These are phyloP conservation scores for Ecliptopera silaceata DNA, from an alignment of 2,888 invertebrate genomes.

Conservation along the genomic window DNA sequence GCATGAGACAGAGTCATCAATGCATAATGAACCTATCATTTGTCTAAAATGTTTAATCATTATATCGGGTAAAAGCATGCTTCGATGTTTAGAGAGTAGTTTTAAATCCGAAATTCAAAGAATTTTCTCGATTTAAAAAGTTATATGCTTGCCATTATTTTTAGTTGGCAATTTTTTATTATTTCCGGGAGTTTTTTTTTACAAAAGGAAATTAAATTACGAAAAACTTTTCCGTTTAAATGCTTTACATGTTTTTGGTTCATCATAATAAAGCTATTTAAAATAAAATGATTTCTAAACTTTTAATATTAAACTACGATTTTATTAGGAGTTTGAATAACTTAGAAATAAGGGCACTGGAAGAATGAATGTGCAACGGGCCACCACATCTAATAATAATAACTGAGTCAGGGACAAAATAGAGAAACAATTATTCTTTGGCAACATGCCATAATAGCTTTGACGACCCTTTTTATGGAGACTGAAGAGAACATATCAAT, in stretches of 20 bases:
- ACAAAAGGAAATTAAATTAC: not conserved
- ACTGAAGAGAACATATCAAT: no score
- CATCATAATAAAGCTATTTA: not conserved
- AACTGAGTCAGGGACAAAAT: constrained; percentile 16
- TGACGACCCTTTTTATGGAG: no score
- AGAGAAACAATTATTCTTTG: not conserved
- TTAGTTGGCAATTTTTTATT: constrained; percentile 28
- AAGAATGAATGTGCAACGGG: constrained; percentile 50
- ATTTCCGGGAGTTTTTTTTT: not conserved
- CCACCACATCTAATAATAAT: constrained; percentile 3
- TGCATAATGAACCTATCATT: constrained; percentile 52
- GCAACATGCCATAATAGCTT: no score
- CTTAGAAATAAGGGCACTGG: constrained; percentile 16
- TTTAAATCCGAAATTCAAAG: constrained; percentile 22
- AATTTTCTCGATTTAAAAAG: constrained; percentile 6
- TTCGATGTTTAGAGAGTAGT: constrained; percentile 53
- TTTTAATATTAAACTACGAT: not conserved
- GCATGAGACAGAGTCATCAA: constrained; percentile 73
- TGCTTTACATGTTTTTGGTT: not conserved
- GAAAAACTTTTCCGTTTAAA: not conserved
- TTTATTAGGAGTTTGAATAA: not conserved
- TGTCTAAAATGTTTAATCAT: constrained; percentile 28
- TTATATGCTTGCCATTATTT: constrained; percentile 38
- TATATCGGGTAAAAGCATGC: constrained; percentile 51
- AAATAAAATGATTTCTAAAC: not conserved